These are phyloP conservation scores for Ivindomyrus marchei DNA, from an alignment of 2,113 vertebrate genomes.

Conservation along the genomic window DNA sequence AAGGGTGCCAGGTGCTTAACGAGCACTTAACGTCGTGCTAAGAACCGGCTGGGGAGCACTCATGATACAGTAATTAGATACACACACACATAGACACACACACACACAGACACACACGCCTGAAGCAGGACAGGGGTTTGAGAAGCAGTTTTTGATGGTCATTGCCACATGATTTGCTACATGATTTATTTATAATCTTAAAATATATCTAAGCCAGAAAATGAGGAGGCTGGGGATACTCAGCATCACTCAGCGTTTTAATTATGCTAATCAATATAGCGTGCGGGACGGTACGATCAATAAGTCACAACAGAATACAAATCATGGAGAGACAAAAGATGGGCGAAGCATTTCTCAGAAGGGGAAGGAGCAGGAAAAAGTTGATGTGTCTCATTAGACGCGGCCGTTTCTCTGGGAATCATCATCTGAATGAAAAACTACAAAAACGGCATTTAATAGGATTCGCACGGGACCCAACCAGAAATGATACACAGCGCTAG, in stretches of 20 bases:
- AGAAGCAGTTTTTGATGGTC: not conserved
- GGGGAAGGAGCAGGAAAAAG: not conserved
- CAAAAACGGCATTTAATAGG: not conserved
- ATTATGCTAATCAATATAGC: conserved; percentile 18
- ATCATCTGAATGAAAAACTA: not conserved
- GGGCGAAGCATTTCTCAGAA: not conserved
- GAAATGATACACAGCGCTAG: not conserved
- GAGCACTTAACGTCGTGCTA: not conserved
- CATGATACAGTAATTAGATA: not conserved
- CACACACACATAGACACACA: not conserved
- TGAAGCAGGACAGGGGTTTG: not conserved
- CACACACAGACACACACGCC: not conserved
- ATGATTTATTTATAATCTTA: conserved; percentile 24
- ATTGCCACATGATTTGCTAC: not conserved
- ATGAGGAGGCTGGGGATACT: not conserved
- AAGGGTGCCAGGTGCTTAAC: not conserved
- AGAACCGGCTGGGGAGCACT: not conserved
- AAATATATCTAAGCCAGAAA: conserved; percentile 15
- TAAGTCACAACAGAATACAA: conserved; percentile 8
- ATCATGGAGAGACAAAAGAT: not conserved
- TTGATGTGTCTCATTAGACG: not conserved
- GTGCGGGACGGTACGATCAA: conserved; percentile 10
- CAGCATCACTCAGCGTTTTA: conserved; percentile 13
- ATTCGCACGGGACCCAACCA: not conserved
- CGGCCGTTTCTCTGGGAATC: not conserved